Conservation (phyloP, 1,140 invertebrate species). For the Philopotamus ludificatus region DNA sequence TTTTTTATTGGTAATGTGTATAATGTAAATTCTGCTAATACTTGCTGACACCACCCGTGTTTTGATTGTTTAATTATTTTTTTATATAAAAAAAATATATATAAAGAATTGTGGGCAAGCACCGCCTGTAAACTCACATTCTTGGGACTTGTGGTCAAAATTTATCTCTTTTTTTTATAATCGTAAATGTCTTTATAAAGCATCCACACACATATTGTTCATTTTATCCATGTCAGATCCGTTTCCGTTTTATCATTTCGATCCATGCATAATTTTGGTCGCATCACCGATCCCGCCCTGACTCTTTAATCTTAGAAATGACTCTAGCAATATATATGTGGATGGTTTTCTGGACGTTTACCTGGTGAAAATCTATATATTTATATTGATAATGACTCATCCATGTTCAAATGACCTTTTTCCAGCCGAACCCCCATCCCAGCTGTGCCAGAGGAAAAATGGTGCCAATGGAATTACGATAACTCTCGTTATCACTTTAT, state of each 20-base stretch:
- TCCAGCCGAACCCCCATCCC: slow-evolving; percentile 57
- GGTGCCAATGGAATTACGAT: slow-evolving; percentile 22
- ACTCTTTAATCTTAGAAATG: no score
- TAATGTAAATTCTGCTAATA: slow-evolving; percentile 38
- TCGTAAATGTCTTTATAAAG: slow-evolving; percentile 24
- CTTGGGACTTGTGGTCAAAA: slow-evolving; percentile 20
- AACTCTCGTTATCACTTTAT: slow-evolving; percentile 4
- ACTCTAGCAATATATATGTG: slow-evolving; percentile 31
- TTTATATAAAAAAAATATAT: slow-evolving; percentile 44
- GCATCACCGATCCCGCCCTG: slow-evolving; percentile 10
- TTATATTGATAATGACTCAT: slow-evolving; percentile 19
- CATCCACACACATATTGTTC: slow-evolving; percentile 34
- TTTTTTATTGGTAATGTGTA: slow-evolving; percentile 35
- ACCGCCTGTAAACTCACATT: slow-evolving; percentile 53
- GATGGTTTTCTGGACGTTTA: slow-evolving; percentile 23
- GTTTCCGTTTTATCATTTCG: slow-evolving; percentile 16
- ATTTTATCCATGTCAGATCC: slow-evolving; percentile 13
- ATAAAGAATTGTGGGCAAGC: slow-evolving; percentile 50
- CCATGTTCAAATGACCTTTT: slow-evolving; percentile 39
- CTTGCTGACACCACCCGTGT: slow-evolving; percentile 14
- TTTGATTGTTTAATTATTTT: slow-evolving; percentile 34
- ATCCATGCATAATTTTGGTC: slow-evolving; percentile 23
- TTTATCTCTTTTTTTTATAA: slow-evolving; percentile 5
- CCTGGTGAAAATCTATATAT: slow-evolving; percentile 9
- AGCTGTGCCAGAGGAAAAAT: slow-evolving; percentile 55